Base-by-base conservation (phyloP, 2,113 vertebrate species). In the Alligator mississippiensis region DNA sequence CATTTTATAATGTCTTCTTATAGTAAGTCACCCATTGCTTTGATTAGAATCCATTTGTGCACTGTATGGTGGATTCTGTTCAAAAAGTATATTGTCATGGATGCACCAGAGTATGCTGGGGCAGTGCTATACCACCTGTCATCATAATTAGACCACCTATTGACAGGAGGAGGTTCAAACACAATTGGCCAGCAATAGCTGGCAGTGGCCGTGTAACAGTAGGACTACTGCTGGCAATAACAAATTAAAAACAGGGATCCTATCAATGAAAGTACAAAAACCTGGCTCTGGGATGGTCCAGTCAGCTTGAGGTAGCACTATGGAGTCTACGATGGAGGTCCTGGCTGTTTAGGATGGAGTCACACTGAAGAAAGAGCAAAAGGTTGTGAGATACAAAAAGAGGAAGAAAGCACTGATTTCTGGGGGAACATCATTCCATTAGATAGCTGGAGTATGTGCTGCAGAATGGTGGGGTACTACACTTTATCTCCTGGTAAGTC, bases 1-100 rank as follows among this genome's bases (percentile, higher is more conserved):
- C 11, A 94, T 87, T 93, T 93, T 90, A 62, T 60, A 93, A 16
- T 22, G 86, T 70, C 85, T 77, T 24, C 79, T 85, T 95, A 66
- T 68, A 84, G 82, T 54, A 85, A 62, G 54, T 77, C 58, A 74
- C 81, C 38, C 2, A 2, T 93, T 95, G 76, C 80, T 94, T 93
- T 90, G 58, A 84, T 94, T 61, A 76, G 58, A 72, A 77, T 72
- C 58, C 24, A 6, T 68, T 62, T 70, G 63, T 75, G 78, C 6
- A 64, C 80, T 72, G 87, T 84, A 87, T 38, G 74, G 30, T 77
- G 82, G 77, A 93, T 64, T 89, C 79, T 27, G 11, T 72, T 96
- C 85, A 87, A 94, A 94, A 95, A 64, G 34, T 84, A 66, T n/a
- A n/a, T 58, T 82, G 87, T 38, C 80, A 75, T 21, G 7, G 47